Evolutionary conservation across 2,797 vertebrate genomes (phyloP), one percentile per base, ranked within the genome.

Genomic region (Pipistrellus nathusii): DNA sequence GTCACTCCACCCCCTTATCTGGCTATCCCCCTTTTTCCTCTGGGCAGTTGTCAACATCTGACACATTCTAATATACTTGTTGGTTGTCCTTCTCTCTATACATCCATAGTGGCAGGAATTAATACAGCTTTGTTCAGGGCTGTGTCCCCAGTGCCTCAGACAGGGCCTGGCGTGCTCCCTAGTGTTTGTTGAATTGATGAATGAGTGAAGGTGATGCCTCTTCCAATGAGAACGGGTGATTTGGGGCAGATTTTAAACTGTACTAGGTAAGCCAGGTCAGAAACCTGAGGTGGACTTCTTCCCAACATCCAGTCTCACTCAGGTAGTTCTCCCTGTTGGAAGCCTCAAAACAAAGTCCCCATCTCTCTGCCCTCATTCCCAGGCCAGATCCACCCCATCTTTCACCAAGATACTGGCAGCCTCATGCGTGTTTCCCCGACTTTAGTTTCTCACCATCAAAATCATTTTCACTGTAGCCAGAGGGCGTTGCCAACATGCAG

Each of bases 361-460:
- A 2, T 35, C 32, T 93, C 44, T 55, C 80, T 95, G 27, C 15
- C 46, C 82, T 84, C 23, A 46, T 25, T 81, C 53, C 12, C 18
- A 66, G 11, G 32, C 55, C 23, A 48, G 10, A 83, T 2, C 2
- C 82, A 88, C 35, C n/a, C 88, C n/a, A 21, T 71, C 53, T 68
- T 51, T 96, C 35, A 88, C 7, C 44, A 66, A 51, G 32, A 35
- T 46, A 5, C 30, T 76, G 57, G 15, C 35, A 38, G 27, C 23
- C 46, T 81, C 38, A 0, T 5, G 38, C 27, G 46, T n/a, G 17
- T 48, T 80, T 68, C 73, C 68, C 6, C 15, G 17, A 48, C 18
- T 44, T 85, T 11, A 69, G 27, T 85, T 93, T 53, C 51, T 94
- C 72, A 23, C 8, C 27, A 20, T 94, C 23, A 68, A 76, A 80